Conservation (phyloP, 2,888 invertebrate species). For the Blastobasis lacticolella region DNA sequence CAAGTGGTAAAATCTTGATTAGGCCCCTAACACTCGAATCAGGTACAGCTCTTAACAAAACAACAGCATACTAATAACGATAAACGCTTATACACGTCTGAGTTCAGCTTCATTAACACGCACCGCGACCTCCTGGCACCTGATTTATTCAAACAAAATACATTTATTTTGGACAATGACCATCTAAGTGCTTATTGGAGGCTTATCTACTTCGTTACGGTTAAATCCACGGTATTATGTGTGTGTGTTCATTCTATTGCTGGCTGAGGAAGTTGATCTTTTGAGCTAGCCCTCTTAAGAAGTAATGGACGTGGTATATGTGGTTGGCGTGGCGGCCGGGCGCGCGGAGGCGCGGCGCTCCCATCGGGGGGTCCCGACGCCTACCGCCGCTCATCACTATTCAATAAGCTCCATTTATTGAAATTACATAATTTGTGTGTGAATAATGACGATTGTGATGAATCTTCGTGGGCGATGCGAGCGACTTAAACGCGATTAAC, state of each 20-base stretch:
- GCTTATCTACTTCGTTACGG: slow-evolving; percentile 1
- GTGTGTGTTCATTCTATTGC: too few relatives aligned
- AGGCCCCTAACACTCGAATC: too few relatives aligned
- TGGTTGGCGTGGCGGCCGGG: background rate
- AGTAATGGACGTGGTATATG: background rate
- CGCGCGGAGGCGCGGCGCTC: slow-evolving; percentile 23
- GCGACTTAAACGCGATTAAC: slow-evolving; percentile 72
- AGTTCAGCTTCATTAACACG: slow-evolving; percentile 47
- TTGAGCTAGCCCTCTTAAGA: too few relatives aligned
- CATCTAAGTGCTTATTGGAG: slow-evolving; percentile 54
- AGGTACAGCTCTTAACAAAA: too few relatives aligned
- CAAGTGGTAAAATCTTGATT: too few relatives aligned
- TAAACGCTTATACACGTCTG: slow-evolving; percentile 5
- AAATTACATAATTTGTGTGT: slow-evolving; percentile 75
- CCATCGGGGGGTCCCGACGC: slow-evolving; percentile 56
- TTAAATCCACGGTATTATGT: too few relatives aligned
- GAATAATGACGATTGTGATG: slow-evolving; percentile 74
- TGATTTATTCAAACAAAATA: slow-evolving; percentile 62
- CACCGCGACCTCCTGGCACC: slow-evolving; percentile 35
- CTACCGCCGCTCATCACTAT: slow-evolving; percentile 73
- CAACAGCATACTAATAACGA: too few relatives aligned
- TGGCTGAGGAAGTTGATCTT: too few relatives aligned
- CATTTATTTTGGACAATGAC: slow-evolving; percentile 62
- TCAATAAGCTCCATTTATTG: slow-evolving; percentile 74
- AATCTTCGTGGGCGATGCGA: slow-evolving; percentile 73